Percentiles rank a stretch among this genome's conserved stretches.
These are phyloP conservation scores for Laterallus jamaicensis DNA, from an alignment of 2,113 vertebrate genomes.

Conservation along the genomic window DNA sequence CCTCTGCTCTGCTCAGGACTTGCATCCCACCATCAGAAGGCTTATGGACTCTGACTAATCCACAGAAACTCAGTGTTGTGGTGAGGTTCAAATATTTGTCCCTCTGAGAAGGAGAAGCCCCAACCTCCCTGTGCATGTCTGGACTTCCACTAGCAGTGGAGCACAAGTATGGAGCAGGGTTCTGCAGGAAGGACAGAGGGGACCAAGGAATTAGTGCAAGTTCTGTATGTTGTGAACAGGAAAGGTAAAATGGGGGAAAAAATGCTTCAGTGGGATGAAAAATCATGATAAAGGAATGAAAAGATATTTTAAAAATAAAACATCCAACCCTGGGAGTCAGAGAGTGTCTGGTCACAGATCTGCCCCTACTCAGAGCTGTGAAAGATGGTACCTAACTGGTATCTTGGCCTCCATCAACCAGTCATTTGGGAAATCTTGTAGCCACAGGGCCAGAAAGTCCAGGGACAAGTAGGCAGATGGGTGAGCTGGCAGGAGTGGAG, in stretches of 20 bases:
- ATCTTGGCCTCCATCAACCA: not conserved
- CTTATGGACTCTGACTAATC: not conserved
- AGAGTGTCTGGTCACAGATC: not conserved
- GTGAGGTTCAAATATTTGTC: not conserved
- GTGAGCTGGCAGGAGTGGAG: not conserved
- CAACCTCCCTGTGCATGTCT: not conserved
- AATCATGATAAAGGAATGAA: not conserved
- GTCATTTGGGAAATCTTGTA: not conserved
- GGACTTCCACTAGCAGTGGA: not conserved
- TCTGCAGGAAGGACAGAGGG: not conserved
- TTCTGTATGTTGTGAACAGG: not conserved
- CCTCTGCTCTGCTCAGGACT: not conserved
- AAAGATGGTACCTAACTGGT: not conserved
- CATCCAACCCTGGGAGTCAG: too few species aligned
- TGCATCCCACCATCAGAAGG: not conserved
- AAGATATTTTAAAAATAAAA: not conserved
- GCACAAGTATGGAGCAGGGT: not conserved
- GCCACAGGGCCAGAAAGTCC: not conserved
- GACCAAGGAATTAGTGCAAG: not conserved
- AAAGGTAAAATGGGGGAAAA: not conserved
- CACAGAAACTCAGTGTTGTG: not conserved
- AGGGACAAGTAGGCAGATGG: not conserved
- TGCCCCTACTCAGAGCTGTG: not conserved
- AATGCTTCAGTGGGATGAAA: not conserved
- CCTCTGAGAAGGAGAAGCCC: not conserved